Base-by-base conservation (phyloP, 2,113 vertebrate species). In the Bubalus kerabau region DNA sequence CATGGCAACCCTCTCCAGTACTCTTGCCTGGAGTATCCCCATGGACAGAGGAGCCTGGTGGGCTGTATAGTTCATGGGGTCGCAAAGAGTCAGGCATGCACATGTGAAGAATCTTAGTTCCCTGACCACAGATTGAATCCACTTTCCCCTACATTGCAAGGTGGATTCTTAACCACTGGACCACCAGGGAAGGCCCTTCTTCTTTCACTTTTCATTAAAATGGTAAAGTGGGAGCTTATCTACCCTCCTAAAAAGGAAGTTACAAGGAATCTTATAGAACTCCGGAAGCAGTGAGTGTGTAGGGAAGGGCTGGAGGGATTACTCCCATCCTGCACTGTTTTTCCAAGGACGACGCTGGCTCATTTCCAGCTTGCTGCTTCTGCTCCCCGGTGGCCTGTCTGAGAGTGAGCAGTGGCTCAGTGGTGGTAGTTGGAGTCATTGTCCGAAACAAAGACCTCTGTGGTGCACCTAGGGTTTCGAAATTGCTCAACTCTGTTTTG, bases 401-500 rank as follows among this genome's bases (percentile, higher is more conserved):
- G 17, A 17, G 67, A 54, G 57, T 14, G 50, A 93, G 84, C 81
- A 48, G 40, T n/a, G 28, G 26, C 23, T n/a, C 6, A 7, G 16
- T 48, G 96, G 46, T 80, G 59, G n/a, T 19, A 19, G 83, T 52
- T 14, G 71, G 89, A 90, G 52, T 92, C 50, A 30, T 59, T 93
- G 54, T 95, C 64, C 19, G 28, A 85, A 93, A 83, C 80, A 82
- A 83, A 92, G 89, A 32, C 67, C 90, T 56, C 40, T 90, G 78
- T 81, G 85, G 50, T 50, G 28, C 62, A 62, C 40, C 54, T 83
- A 3, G 57, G 83, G 12, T 87, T 93, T 67, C 23, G 64, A 40
- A 54, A 30, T 94, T 81, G 86, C 89, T 91, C n/a, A 71, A 87
- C 84, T 95, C 76, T 81, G 30, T 94, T 90, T 97, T 83, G 93